These are phyloP conservation scores for Gonatopus flavifemur DNA, from an alignment of 1,140 invertebrate genomes.

Conservation along the genomic window DNA sequence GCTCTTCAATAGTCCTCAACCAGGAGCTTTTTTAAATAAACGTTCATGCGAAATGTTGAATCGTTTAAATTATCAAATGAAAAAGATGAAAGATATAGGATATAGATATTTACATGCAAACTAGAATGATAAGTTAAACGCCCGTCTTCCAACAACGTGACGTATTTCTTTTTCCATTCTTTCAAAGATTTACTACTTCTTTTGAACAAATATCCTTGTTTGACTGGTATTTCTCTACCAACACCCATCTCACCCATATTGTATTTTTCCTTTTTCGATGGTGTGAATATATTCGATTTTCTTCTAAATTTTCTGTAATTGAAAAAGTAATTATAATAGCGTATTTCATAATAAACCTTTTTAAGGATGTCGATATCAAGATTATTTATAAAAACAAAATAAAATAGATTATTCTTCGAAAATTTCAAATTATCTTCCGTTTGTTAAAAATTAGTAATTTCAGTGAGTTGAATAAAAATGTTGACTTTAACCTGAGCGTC, in stretches of 20 bases:
- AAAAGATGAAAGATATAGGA: no score
- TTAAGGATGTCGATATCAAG: background rate
- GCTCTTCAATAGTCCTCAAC: conserved; percentile 86
- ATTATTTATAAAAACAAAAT: conserved; percentile 5
- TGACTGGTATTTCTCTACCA: conserved; percentile 92
- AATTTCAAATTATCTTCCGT: no score
- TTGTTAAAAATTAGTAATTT: no score
- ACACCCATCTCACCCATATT: conserved; percentile 85
- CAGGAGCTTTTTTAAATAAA: background rate
- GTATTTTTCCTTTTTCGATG: conserved; percentile 85
- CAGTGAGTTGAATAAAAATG: no score
- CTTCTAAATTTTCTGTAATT: conserved; percentile 77
- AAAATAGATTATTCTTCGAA: no score
- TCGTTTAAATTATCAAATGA: no score
- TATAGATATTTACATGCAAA: conserved; percentile 75
- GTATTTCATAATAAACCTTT: background rate
- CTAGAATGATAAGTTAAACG: conserved; percentile 94
- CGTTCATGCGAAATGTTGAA: background rate
- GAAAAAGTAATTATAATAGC: conserved; percentile 11
- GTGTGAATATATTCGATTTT: conserved; percentile 92
- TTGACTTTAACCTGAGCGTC: no score
- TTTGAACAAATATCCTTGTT: conserved; percentile 97
- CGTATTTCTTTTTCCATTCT: conserved; percentile 99
- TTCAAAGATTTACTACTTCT: conserved; percentile 93
- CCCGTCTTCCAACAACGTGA: conserved; percentile 92